Conservation (phyloP, 2,113 vertebrate species). For the Monopterus albus region DNA sequence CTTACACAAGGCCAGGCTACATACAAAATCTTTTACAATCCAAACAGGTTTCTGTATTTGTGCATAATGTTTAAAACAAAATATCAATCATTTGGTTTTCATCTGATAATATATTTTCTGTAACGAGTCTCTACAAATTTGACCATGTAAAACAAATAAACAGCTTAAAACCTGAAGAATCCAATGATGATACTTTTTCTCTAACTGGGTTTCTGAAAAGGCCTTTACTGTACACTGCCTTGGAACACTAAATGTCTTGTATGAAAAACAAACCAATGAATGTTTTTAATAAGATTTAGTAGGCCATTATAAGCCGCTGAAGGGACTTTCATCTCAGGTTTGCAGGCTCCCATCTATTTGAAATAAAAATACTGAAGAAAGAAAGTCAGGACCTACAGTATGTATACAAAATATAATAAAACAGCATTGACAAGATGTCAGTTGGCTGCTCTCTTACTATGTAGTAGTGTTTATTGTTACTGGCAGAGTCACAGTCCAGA, state of each 20-base stretch:
- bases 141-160: background rate
- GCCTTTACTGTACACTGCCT: background rate
- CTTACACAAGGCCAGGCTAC: slow-evolving; percentile 17
- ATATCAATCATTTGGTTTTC: background rate
- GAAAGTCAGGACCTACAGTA: slow-evolving; percentile 2
- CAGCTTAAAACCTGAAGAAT: background rate
- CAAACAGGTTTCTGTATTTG: background rate
- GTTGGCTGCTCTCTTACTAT: too few species aligned
- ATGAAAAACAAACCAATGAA: slow-evolving; percentile 2
- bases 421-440: background rate
- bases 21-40: slow-evolving; percentile 6
- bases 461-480: too few species aligned
- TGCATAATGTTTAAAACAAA: background rate
- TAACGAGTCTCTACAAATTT: background rate
- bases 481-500: too few species aligned
- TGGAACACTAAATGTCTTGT: background rate
- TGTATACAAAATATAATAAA: slow-evolving; percentile 24
- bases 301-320: background rate
- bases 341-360: slow-evolving; percentile 5
- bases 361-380: slow-evolving; percentile 17
- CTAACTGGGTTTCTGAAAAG: background rate
- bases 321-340: slow-evolving; percentile 6
- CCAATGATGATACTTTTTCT: background rate
- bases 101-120: too few species aligned
- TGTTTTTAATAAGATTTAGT: slow-evolving; percentile 19